These are phyloP conservation scores for Smithornis capensis DNA, from an alignment of 2,113 vertebrate species.

Conservation along the genomic window DNA sequence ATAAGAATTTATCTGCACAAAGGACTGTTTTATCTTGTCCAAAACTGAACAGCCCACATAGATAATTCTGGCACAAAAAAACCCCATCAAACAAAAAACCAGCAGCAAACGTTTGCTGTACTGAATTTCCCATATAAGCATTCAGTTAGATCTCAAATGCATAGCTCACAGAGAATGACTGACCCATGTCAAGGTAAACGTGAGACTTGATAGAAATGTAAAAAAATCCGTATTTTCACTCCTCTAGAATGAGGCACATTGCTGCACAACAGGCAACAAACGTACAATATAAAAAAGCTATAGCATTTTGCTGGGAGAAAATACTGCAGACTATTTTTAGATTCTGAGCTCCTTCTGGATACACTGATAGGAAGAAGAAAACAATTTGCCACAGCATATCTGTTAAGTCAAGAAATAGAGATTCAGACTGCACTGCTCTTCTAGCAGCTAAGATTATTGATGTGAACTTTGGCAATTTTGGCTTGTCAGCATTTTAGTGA, in stretches of 20 bases:
- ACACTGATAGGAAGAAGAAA: background rate
- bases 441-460: background rate
- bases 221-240: background rate
- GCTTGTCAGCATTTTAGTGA: conserved; percentile 5
- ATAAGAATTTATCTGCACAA: background rate
- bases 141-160: background rate
- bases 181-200: background rate
- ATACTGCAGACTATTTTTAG: background rate
- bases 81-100: background rate
- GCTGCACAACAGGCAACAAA: background rate
- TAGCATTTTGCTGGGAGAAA: background rate
- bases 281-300: background rate
- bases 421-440: background rate
- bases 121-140: background rate
- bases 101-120: background rate
- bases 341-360: background rate
- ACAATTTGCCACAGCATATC: background rate
- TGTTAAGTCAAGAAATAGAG: background rate
- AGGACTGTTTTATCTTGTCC: background rate
- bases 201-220: background rate
- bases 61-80: background rate
- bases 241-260: background rate
- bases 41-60: background rate
- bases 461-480: background rate
- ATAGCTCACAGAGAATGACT: background rate